phyloP scores from a whole-genome alignment of 2,888 invertebrate species.

The Octodonta nipae region DNA sequence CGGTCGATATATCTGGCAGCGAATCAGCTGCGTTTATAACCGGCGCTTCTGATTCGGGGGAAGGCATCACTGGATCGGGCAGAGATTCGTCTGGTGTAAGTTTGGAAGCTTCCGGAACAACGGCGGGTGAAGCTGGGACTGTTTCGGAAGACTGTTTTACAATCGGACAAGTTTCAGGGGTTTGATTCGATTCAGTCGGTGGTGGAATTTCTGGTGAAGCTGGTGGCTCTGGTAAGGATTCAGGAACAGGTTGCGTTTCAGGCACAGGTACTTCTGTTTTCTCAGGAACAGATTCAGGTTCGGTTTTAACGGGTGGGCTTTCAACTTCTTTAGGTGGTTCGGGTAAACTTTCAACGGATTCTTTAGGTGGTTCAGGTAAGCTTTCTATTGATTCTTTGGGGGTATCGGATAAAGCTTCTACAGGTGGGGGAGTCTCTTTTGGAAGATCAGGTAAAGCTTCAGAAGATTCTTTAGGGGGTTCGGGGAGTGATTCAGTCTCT shows the following conservation, averaged over 20 bases:
- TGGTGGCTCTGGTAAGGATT: not conserved
- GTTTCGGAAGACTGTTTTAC: not conserved
- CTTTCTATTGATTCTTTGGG: conserved; percentile 7
- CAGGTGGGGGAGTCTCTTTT: not conserved
- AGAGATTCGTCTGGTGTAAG: conserved; percentile 1
- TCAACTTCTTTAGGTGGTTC: too few relatives aligned
- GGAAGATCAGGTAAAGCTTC: not conserved
- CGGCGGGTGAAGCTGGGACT: not conserved
- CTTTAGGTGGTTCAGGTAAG: too few relatives aligned
- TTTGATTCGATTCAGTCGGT: conserved; percentile 4
- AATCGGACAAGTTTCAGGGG: conserved; percentile 3
- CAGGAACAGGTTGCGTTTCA: too few relatives aligned
- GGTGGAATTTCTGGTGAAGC: conserved; percentile 4
- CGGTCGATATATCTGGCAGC: conserved; percentile 33
- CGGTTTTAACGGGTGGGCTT: not conserved
- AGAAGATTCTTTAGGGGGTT: not conserved
- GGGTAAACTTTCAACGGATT: too few relatives aligned
- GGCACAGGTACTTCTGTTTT: not conserved
- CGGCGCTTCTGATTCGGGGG: conserved; percentile 3
- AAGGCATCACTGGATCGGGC: conserved; percentile 6
- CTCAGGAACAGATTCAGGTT: conserved; percentile 3
- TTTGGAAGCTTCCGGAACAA: conserved; percentile 4
- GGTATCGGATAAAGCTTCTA: conserved; percentile 4
- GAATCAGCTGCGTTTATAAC: conserved; percentile 26
- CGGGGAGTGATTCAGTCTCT: conserved; percentile 3